Conservation (phyloP, 2,797 vertebrate genomes). For the Scomberomorus guttatus region DNA sequence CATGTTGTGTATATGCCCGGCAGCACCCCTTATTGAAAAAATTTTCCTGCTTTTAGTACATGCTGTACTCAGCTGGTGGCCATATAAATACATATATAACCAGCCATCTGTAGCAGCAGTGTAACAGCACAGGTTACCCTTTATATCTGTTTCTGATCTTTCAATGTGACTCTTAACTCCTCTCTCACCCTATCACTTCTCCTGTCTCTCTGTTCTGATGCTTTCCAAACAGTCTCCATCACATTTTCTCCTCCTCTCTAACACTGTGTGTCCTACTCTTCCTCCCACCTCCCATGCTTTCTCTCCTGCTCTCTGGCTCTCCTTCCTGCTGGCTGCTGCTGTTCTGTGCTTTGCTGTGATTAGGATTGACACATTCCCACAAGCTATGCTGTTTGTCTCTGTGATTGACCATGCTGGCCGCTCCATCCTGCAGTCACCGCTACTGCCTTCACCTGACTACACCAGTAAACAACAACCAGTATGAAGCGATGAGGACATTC, state of each 20-base stretch:
- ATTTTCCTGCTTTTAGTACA: neutral
- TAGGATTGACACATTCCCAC: slow-evolving; percentile 33
- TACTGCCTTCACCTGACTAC: neutral
- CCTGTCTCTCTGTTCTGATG: neutral
- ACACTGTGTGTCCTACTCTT: neutral
- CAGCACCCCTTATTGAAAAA: neutral
- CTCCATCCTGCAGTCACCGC: neutral
- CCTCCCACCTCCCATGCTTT: neutral
- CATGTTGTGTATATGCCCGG: neutral
- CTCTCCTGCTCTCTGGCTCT: neutral
- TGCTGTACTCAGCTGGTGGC: neutral
- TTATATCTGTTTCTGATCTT: too few relatives aligned
- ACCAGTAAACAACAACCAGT: neutral
- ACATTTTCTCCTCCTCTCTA: neutral
- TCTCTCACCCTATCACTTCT: neutral
- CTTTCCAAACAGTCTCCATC: neutral
- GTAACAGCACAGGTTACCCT: too few relatives aligned
- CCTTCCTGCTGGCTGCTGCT: slow-evolving; percentile 30
- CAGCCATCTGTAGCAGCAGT: too few relatives aligned
- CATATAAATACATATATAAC: too few relatives aligned
- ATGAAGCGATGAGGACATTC: neutral
- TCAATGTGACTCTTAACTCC: too few relatives aligned
- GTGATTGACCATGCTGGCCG: slow-evolving; percentile 10
- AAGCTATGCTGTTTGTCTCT: slow-evolving; percentile 30
- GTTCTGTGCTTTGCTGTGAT: slow-evolving; percentile 28